Evolutionary conservation across 2,113 vertebrate genomes (phyloP), one percentile per base, ranked within the genome.

Genomic region (Numenius arquata): DNA sequence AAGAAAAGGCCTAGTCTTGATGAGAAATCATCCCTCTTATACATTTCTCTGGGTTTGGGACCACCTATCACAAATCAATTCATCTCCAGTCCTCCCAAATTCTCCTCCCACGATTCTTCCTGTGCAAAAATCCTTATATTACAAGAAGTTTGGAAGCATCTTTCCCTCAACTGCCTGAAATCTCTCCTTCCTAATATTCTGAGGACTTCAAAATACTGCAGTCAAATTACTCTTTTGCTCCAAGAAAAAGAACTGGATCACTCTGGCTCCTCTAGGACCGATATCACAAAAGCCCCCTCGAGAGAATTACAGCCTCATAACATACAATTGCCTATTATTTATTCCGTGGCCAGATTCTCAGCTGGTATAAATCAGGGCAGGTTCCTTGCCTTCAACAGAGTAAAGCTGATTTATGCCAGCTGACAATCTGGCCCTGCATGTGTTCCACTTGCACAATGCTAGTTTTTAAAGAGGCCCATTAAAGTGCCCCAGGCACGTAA

Each of bases 331-430:
- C 66, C 70, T 89, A 85, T 89, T 96, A 96, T 85, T 95, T 95
- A 89, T 91, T 89, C 74, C 2, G 4, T 67, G 89, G 92, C 74
- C 58, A 95, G 86, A 97, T 95, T 70, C 94, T 96, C 94, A 96
- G 91, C 80, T 96, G 96, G 87, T 89, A 95, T 96, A 95, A 97
- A 96, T 97, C 94, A 95, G 74, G 63, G 67, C 89, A 96, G 86
- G 92, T 95, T 97, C 84, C 71, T 88, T 68, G 84, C 87, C 93
- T 96, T 92, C 71, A 66, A 82, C 45, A 93, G 89, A 81, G 84
- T 71, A 79, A 76, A 92, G 89, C 91, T 96, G 94, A 97, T 95
- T 97, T 95, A 97, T 96, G 95, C 91, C 96, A 95, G 95, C 93
- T 96, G 95, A 95, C 92, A 95, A 58, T 68, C 89, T 82, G 89